phyloP scores from a whole-genome alignment of 2,888 invertebrate species.

The Lasioglossum villosulum region DNA sequence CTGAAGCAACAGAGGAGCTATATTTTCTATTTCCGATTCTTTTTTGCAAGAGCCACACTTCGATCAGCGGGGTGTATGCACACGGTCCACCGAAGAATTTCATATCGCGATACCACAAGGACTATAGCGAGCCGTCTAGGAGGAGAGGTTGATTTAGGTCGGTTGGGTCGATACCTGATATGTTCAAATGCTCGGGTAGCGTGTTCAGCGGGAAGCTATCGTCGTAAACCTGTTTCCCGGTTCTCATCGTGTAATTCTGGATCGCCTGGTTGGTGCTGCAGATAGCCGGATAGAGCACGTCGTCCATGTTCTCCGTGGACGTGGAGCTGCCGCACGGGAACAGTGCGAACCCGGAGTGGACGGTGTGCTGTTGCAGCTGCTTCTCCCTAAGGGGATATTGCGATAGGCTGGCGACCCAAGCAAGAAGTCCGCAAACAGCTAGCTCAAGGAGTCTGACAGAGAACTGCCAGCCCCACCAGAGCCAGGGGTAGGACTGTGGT shows the following conservation, averaged over 20 bases:
- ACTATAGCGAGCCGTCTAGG: conserved; percentile 27
- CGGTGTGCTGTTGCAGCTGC: conserved; percentile 81
- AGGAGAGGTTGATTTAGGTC: conserved; percentile 2
- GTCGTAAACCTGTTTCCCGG: conserved; percentile 92
- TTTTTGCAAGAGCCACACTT: not conserved
- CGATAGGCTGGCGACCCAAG: conserved; percentile 93
- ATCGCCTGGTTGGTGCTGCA: conserved; percentile 94
- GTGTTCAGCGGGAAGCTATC: conserved; percentile 87
- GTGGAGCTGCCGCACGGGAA: conserved; percentile 92
- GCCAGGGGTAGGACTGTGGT: conserved; percentile 88
- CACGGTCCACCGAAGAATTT: not conserved
- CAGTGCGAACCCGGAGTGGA: conserved; percentile 90
- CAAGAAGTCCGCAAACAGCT: conserved; percentile 93
- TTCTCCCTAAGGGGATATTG: conserved; percentile 89
- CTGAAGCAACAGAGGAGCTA: not conserved
- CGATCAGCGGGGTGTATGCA: not conserved
- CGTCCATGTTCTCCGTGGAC: conserved; percentile 93
- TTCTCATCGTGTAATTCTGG: conserved; percentile 92
- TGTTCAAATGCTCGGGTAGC: conserved; percentile 83
- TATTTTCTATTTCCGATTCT: not conserved
- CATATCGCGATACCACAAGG: not conserved
- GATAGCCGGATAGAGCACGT: conserved; percentile 93
- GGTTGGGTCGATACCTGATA: conserved; percentile 69
- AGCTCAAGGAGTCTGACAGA: conserved; percentile 94
- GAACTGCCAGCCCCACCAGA: conserved; percentile 96